These are phyloP conservation scores for Heteronetta atricapilla DNA, from an alignment of 2,113 vertebrate genomes.

Conservation along the genomic window DNA sequence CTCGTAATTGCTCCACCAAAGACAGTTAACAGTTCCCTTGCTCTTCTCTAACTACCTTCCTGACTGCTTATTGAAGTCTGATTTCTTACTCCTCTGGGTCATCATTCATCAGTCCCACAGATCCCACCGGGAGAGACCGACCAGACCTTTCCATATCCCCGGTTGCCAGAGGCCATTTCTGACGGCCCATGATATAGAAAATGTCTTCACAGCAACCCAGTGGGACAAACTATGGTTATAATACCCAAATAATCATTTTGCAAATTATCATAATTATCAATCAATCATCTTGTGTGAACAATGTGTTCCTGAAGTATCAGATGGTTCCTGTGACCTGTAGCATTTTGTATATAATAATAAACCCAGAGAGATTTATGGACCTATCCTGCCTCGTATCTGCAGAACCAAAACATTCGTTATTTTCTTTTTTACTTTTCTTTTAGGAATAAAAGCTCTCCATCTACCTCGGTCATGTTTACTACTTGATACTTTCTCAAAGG, in stretches of 20 bases:
- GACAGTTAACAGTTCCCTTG: slow-evolving; percentile 74
- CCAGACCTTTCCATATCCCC: slow-evolving; percentile 69
- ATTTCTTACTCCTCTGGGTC: slow-evolving; percentile 75
- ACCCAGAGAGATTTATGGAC: slow-evolving; percentile 84
- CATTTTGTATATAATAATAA: slow-evolving; percentile 84
- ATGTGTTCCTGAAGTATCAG: slow-evolving; percentile 67
- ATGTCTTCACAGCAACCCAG: slow-evolving; percentile 71
- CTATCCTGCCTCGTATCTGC: neutral
- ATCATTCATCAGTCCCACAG: slow-evolving; percentile 74
- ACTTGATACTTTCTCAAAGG: neutral
- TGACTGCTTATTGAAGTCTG: slow-evolving; percentile 78
- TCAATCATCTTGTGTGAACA: slow-evolving; percentile 87
- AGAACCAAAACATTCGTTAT: neutral
- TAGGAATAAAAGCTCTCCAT: neutral
- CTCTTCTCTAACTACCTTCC: slow-evolving; percentile 63
- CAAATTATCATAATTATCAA: slow-evolving; percentile 97
- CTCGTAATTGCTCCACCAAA: slow-evolving; percentile 71
- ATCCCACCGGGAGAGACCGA: slow-evolving; percentile 62
- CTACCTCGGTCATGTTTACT: neutral
- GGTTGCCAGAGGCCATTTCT: slow-evolving; percentile 80
- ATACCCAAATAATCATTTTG: slow-evolving; percentile 94
- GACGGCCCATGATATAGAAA: slow-evolving; percentile 76
- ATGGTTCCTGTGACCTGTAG: slow-evolving; percentile 89
- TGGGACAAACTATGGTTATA: slow-evolving; percentile 79
- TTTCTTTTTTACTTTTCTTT: neutral